Base-by-base conservation (phyloP, 2,888 invertebrate species). In the Steinernema hermaphroditum region DNA sequence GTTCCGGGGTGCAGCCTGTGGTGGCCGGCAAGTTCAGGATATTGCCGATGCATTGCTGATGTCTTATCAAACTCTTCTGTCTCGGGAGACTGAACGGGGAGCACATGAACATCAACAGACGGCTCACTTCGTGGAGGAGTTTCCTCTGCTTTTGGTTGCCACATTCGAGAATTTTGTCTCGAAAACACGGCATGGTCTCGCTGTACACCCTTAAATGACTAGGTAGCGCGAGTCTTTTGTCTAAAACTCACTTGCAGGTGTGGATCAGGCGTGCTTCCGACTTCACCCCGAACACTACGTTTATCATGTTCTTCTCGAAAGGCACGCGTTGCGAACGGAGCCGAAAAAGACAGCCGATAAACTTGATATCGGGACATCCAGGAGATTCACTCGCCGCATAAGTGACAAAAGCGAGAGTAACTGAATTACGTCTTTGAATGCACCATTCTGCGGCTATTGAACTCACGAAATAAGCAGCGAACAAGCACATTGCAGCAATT, bases 31-130 rank as follows among this genome's bases (percentile, higher is more conserved):
- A 1, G 19, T 62, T 69, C 19, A 79, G 41, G 44, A 76, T 68
- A 32, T 74, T 68, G 29, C 73, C 82, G 37, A 86, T 82, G 69
- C 86, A 86, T 24, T 76, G 74, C 27, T 82, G 81, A 76, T 85
- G 78, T 34, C 78, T 74, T 70, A 85, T 77, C 8, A 86, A 75
- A 29, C 72, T 70, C 43, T 77, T 76, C 69, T 84, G 84, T 49
- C 82, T 73, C 43, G 78, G 72, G 68, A 83, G 68, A 46, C 80
- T 80, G 79, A 84, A 85, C 12, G 83, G 83, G 1, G 84, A 82
- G 70, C 86, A 86, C 16, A 86, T 69, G 72, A 83, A 86, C 80
- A 82, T 81, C n/a, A 86, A 74, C 62, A 83, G 82, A 68, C 80
- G 81, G n/a, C 82, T 80, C 8, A 85, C 84, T 74, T 86, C 84